Evolutionary conservation across 2,888 invertebrate species (phyloP).

Genomic region (Drosophila atripex): DNA sequence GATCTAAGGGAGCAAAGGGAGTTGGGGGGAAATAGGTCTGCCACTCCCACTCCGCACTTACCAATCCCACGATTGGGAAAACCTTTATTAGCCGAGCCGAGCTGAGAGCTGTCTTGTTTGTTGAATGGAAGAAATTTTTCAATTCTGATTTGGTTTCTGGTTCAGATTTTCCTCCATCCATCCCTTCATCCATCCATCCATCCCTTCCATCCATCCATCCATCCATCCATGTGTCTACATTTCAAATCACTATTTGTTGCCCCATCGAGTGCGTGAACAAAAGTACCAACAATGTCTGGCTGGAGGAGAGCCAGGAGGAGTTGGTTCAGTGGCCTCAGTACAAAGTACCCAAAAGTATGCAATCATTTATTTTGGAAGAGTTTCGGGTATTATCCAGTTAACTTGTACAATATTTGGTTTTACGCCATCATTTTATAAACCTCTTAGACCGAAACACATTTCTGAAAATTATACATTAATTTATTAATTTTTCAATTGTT

Average conservation of each 20-base stretch:
- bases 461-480: no score
- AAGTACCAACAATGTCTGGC: conserved; percentile 1
- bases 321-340: no score
- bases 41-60: background rate
- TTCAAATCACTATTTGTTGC: conserved; percentile 30
- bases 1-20: background rate
- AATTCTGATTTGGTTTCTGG: conserved; percentile 47
- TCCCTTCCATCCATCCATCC: no score
- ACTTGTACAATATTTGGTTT: no score
- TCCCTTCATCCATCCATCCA: background rate
- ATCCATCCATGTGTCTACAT: conserved; percentile 18
- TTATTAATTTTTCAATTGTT: no score
- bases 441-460: no score
- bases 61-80: conserved; percentile 46
- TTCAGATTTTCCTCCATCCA: background rate
- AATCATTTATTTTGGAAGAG: no score
- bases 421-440: no score
- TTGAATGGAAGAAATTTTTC: conserved; percentile 43
- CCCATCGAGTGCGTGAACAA: conserved; percentile 36
- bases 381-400: no score
- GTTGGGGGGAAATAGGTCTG: background rate
- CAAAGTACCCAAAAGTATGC: no score
- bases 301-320: background rate
- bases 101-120: conserved; percentile 34
- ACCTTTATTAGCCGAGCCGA: conserved; percentile 66